phyloP scores from a whole-genome alignment of 2,113 vertebrate species.

The Pelvicachromis taeniatus region DNA sequence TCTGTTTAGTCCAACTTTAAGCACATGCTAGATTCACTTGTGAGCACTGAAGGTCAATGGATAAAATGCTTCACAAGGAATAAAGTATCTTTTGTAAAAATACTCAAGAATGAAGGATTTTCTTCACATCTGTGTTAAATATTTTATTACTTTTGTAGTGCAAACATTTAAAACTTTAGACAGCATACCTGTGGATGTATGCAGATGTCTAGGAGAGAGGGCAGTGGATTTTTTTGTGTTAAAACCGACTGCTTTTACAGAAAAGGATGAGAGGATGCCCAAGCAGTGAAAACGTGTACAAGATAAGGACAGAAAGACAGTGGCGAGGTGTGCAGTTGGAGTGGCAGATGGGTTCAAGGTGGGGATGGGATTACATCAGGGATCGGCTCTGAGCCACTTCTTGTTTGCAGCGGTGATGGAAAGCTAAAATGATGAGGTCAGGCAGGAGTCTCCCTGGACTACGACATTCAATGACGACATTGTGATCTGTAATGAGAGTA shows the following conservation, averaged over 20 bases:
- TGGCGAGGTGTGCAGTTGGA: neutral
- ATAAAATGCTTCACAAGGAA: neutral
- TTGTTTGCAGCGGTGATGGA: neutral
- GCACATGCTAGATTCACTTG: neutral
- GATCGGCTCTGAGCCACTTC: neutral
- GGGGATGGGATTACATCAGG: neutral
- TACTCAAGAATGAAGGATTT: accelerated
- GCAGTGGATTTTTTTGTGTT: neutral
- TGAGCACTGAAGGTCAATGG: neutral
- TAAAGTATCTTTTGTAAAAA: neutral
- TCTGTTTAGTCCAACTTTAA: neutral
- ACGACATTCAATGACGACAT: neutral
- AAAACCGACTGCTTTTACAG: neutral
- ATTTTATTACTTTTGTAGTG: neutral
- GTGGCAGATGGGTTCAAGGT: neutral
- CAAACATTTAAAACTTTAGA: neutral
- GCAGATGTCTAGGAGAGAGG: neutral
- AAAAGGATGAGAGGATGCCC: neutral
- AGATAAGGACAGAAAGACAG: neutral
- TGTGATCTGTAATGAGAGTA: neutral
- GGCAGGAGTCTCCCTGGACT: neutral
- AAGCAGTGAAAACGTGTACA: neutral
- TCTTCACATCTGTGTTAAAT: neutral
- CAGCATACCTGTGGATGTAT: neutral
- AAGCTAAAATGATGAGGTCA: neutral